A percentile compares a stretch with the other conserved stretches of the same genome.
Conservation (phyloP, 2,888 invertebrate genomes). For the Bembecia ichneumoniformis region DNA sequence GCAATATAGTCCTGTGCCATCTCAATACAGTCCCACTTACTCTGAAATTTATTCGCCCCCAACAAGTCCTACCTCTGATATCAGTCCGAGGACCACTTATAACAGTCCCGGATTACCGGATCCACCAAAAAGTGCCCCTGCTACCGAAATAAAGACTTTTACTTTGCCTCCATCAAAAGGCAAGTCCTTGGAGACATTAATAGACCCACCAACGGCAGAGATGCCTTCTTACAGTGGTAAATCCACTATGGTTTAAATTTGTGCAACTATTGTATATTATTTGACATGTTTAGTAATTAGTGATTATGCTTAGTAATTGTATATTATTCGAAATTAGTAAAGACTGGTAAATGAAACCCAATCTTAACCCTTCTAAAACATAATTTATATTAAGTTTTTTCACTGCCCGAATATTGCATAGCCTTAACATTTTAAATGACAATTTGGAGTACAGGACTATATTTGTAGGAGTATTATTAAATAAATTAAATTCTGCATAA, state of each 20-base stretch:
- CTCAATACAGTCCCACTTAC: conserved; percentile 61
- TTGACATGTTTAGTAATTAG: background rate
- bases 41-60: conserved; percentile 68
- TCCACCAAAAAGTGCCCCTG: conserved; percentile 54
- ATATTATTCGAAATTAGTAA: background rate
- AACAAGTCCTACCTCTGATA: conserved; percentile 57
- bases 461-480: background rate
- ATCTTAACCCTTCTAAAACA: background rate
- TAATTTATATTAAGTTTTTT: background rate
- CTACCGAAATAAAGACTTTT: conserved; percentile 54
- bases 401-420: background rate
- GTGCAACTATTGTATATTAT: background rate
- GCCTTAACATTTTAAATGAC: background rate
- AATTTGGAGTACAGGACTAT: background rate
- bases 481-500: too few species aligned
- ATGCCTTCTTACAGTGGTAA: conserved; percentile 51
- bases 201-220: conserved; percentile 51
- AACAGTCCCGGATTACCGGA: conserved; percentile 54
- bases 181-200: conserved; percentile 58
- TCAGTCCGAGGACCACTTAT: conserved; percentile 52
- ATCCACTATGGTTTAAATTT: conserved; percentile 59
- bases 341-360: too few species aligned
- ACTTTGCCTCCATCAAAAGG: conserved; percentile 54
- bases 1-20: conserved; percentile 59
- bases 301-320: background rate